Conservation (phyloP, 2,797 vertebrate species). For the Smutsia gigantea region DNA sequence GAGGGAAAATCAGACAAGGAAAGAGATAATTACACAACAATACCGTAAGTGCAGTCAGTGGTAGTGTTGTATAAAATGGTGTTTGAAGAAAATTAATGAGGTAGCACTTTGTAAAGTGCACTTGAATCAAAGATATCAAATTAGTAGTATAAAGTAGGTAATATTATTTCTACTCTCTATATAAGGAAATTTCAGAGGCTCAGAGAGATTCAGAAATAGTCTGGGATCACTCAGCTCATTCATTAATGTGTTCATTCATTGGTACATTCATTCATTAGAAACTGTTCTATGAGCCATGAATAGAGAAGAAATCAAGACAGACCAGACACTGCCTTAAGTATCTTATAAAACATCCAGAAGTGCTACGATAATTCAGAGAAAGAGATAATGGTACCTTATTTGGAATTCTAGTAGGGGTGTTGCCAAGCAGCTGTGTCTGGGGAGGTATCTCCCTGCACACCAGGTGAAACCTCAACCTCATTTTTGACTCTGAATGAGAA, state of each 20-base stretch:
- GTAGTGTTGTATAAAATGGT: constrained; percentile 45
- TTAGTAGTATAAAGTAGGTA: constrained; percentile 52
- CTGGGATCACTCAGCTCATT: background rate
- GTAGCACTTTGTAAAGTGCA: constrained; percentile 31
- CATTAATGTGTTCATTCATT: constrained; percentile 40
- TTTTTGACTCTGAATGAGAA: too few species aligned
- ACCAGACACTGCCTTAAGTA: background rate
- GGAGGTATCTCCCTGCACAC: too few species aligned
- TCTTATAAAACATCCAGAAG: constrained; percentile 29
- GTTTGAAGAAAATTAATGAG: constrained; percentile 64
- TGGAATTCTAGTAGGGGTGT: background rate
- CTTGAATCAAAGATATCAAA: constrained; percentile 53
- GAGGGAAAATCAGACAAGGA: constrained; percentile 34
- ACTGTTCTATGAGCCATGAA: background rate
- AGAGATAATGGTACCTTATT: background rate
- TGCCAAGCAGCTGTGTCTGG: too few species aligned
- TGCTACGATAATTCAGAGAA: constrained; percentile 31
- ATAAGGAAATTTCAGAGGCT: constrained; percentile 31
- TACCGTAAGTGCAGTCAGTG: constrained; percentile 42
- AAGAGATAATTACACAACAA: constrained; percentile 56
- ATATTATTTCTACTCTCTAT: constrained; percentile 35
- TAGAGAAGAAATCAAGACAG: background rate
- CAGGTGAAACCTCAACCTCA: too few species aligned
- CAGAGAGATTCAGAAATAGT: constrained; percentile 43
- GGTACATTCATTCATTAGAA: background rate